Evolutionary conservation across 1,140 invertebrate species (phyloP), one percentile per base, ranked within the genome.

Genomic region (Aphis gossypii): DNA sequence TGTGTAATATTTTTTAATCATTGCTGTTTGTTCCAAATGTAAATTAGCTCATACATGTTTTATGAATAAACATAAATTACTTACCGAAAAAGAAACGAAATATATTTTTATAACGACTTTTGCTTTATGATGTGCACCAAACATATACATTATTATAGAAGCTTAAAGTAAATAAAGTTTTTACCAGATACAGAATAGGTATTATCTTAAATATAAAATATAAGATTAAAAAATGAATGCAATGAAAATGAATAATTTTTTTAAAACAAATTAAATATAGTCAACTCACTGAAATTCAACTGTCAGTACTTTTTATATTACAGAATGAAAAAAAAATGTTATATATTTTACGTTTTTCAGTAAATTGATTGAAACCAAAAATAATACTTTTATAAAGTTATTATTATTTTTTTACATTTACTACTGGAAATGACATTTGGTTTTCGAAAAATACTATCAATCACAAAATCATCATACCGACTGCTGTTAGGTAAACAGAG

Each of bases 311-410:
- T 76, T 76, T 88, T 88, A 51, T 35, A 41, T 54, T 86, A 44
- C n/a, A 86, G 41, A 30, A 88, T 21, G n/a, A 35, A 54, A 54
- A 90, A 90, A 56, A 56, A 41, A 41, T 25, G 4, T 30, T 56
- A 14, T 38, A 51, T 90, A 56, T 51, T 54, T 60, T 35, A 84
- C 48, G 25, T 84, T 56, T 56, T 14, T 11, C 76, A 6, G 35
- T 41, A 41, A 90, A 90, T 90, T 90, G 51, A 90, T 90, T 56
- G 51, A 56, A 90, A 56, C 88, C 51, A 56, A 54, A 56, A 54
- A 54, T 90, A 90, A 90, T 56, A 38, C 25, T 90, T 90, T 90
- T 90, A 35, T 41, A 56, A 90, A 54, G 51, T 90, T 90, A 56
- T 48, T 54, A 88, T 51, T 38, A 18, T 89, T 54, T 41, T 56